Percentiles rank a stretch among this genome's conserved stretches.
Evolutionary conservation across 2,113 vertebrate genomes (phyloP).

Genomic region (Grus americana): DNA sequence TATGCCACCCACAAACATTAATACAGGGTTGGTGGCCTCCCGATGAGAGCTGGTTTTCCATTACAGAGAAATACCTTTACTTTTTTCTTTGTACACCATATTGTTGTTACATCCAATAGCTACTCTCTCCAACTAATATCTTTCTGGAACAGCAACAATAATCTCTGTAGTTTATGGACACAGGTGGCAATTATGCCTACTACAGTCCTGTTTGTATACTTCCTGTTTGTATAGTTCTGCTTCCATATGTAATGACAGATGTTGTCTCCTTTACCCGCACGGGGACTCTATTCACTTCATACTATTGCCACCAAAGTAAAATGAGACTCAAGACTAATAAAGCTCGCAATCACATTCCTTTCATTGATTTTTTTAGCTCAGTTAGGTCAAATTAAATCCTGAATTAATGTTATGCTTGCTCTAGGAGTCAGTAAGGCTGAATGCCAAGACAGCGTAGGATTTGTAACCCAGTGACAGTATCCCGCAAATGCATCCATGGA

Average conservation of each 20-base stretch:
- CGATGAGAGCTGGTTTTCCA: not conserved
- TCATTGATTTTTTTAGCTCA: not conserved
- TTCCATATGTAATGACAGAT: not conserved
- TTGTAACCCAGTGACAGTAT: not conserved
- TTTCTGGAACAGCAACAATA: not conserved
- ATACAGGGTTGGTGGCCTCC: not conserved
- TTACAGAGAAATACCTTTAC: not conserved
- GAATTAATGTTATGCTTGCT: not conserved
- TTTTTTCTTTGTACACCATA: not conserved
- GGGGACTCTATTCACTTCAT: not conserved
- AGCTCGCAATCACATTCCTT: not conserved
- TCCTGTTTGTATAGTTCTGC: not conserved
- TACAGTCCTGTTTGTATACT: not conserved
- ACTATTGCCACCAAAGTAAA: not conserved
- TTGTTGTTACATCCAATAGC: not conserved
- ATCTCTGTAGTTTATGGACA: not conserved
- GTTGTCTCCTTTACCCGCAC: not conserved
- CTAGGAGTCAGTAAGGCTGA: not conserved
- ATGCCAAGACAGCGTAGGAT: not conserved
- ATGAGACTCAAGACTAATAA: not conserved
- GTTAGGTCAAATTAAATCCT: not conserved
- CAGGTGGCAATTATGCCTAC: not conserved
- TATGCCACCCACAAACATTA: not conserved
- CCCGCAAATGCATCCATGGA: not conserved
- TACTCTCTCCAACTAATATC: not conserved